A percentile compares a stretch with the other conserved stretches of the same genome.
Evolutionary conservation across 2,113 vertebrate species (phyloP).

Genomic region (Balaenoptera acutorostrata): DNA sequence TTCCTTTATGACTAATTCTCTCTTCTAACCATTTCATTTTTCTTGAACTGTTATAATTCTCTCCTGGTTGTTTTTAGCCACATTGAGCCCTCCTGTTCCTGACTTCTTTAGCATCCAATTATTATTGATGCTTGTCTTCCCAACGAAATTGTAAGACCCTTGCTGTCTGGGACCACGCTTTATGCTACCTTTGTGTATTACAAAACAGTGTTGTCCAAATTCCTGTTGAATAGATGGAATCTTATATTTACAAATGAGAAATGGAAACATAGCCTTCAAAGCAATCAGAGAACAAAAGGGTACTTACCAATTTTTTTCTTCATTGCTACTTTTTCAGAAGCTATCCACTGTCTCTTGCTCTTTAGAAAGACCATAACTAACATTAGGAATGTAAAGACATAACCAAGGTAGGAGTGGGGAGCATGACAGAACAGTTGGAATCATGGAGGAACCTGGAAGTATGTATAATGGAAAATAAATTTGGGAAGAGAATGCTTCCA

Average conservation of each 20-base stretch:
- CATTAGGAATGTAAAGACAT: neutral
- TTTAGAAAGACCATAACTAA: neutral
- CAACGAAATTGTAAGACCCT: neutral
- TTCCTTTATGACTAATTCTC: neutral
- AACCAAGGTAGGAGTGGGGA: neutral
- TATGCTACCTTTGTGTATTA: neutral
- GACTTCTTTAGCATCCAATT: neutral
- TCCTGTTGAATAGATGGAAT: neutral
- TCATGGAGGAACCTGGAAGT: neutral
- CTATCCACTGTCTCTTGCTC: neutral
- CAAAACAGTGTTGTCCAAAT: neutral
- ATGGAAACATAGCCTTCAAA: neutral
- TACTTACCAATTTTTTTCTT: neutral
- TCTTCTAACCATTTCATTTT: slow-evolving; percentile 14
- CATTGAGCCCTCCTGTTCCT: neutral
- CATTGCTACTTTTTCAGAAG: neutral
- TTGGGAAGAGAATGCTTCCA: neutral
- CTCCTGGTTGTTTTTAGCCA: neutral
- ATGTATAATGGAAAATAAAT: neutral
- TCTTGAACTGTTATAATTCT: neutral
- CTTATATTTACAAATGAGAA: slow-evolving; percentile 20
- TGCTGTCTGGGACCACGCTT: neutral
- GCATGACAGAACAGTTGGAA: neutral
- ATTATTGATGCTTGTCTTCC: neutral
- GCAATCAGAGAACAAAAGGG: neutral